phyloP scores from a whole-genome alignment of 2,113 vertebrate genomes.

The Psittacula cyanocephala region DNA sequence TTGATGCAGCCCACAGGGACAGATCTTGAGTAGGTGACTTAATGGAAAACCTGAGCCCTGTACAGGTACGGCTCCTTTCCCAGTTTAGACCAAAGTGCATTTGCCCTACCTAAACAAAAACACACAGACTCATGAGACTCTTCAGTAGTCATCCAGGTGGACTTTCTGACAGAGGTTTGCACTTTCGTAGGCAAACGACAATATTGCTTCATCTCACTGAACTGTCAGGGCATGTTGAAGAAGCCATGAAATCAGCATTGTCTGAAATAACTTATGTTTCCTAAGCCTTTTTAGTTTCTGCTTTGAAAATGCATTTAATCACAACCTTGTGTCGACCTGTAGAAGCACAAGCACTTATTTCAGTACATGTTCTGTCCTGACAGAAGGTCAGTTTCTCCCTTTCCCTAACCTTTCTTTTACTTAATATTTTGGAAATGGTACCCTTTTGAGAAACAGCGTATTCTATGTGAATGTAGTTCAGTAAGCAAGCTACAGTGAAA shows the following conservation, averaged over 20 bases:
- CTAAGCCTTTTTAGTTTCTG: not conserved
- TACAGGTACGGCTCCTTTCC: not conserved
- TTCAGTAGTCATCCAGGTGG: not conserved
- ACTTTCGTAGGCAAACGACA: not conserved
- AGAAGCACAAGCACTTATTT: not conserved
- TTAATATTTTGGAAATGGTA: not conserved
- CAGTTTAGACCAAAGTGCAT: not conserved
- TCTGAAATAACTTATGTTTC: not conserved
- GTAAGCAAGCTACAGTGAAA: not conserved
- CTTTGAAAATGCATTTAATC: not conserved
- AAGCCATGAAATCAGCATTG: not conserved
- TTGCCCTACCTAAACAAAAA: not conserved
- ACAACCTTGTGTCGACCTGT: not conserved
- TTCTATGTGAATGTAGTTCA: fast-evolving
- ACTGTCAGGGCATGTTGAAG: not conserved
- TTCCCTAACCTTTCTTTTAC: not conserved
- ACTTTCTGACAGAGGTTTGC: not conserved
- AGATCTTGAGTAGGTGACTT: not conserved
- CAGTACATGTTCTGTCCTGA: not conserved
- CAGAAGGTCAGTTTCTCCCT: not conserved
- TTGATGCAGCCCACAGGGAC: not conserved
- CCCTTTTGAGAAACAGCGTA: not conserved
- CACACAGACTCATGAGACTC: not conserved
- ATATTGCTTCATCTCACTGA: not conserved
- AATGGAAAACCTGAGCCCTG: not conserved